These are phyloP conservation scores for Campylorhamphus procurvoides DNA, from an alignment of 2,113 vertebrate genomes.

Conservation along the genomic window DNA sequence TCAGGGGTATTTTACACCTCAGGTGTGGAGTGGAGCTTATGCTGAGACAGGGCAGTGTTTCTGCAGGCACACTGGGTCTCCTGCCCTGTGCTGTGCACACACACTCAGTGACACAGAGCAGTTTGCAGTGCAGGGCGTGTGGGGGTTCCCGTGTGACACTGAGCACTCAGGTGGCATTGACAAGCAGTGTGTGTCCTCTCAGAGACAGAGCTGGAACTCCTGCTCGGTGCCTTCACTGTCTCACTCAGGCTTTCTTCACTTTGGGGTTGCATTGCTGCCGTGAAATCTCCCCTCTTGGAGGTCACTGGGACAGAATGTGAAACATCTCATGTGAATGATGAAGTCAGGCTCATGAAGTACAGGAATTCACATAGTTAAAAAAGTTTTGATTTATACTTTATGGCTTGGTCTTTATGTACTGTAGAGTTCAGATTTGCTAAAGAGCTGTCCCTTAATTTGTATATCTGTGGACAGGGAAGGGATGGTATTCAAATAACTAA, in stretches of 20 bases:
- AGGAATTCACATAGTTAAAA: not conserved
- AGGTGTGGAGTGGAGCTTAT: not conserved
- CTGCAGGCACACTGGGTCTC: not conserved
- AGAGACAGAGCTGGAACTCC: conserved; percentile 30
- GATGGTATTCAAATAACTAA: not conserved
- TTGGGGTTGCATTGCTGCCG: conserved; percentile 34
- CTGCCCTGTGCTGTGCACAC: not conserved
- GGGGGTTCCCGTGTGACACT: not conserved
- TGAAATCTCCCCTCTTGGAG: not conserved
- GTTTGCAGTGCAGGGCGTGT: not conserved
- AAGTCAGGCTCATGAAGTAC: not conserved
- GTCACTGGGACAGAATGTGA: not conserved
- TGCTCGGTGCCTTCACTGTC: not conserved
- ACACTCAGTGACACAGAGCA: not conserved
- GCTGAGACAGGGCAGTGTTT: not conserved
- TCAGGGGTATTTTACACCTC: not conserved
- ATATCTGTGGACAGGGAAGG: not conserved
- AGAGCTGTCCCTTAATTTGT: not conserved
- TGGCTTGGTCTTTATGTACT: not conserved
- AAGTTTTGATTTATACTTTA: not conserved
- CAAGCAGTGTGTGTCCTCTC: conserved; percentile 33
- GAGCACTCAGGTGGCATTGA: conserved; percentile 31
- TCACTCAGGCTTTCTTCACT: not conserved
- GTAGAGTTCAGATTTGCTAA: not conserved
- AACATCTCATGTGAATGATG: not conserved